Evolutionary conservation across 2,888 invertebrate species (phyloP).

Genomic region (Epinotia demarniana): DNA sequence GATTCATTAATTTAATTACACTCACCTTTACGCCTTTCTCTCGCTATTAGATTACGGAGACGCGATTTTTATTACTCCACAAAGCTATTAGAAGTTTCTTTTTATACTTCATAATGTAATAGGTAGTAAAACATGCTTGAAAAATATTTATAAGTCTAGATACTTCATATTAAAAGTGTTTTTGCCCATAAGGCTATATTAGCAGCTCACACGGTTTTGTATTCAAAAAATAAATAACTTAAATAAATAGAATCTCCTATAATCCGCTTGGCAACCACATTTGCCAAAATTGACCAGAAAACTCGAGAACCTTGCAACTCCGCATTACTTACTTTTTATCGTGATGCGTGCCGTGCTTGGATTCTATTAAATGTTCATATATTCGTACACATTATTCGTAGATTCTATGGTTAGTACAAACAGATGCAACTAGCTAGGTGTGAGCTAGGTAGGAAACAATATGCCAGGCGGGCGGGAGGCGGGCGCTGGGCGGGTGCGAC

Average conservation of each 20-base stretch:
- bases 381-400: conserved; percentile 1
- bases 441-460: conserved; percentile 38
- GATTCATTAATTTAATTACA: conserved; percentile 79
- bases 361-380: not conserved
- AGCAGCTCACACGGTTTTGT: no score
- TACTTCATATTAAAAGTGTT: not conserved
- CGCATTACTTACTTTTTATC: not conserved
- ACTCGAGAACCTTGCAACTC: not conserved
- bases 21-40: conserved; percentile 53
- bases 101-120: conserved; percentile 16
- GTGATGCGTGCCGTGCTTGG: not conserved
- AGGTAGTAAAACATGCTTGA: not conserved
- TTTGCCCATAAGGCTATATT: not conserved
- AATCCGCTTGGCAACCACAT: no score
- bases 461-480: conserved; percentile 51
- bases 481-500: conserved; percentile 54
- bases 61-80: conserved; percentile 36
- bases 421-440: conserved; percentile 25
- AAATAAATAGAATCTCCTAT: no score
- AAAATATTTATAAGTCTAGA: not conserved
- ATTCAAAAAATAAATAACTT: no score
- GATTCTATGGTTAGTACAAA: not conserved
- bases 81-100: conserved; percentile 2
- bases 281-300: not conserved
- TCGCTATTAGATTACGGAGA: conserved; percentile 45